Evolutionary conservation across 2,113 vertebrate species (phyloP).

Genomic region (Columba janthina): DNA sequence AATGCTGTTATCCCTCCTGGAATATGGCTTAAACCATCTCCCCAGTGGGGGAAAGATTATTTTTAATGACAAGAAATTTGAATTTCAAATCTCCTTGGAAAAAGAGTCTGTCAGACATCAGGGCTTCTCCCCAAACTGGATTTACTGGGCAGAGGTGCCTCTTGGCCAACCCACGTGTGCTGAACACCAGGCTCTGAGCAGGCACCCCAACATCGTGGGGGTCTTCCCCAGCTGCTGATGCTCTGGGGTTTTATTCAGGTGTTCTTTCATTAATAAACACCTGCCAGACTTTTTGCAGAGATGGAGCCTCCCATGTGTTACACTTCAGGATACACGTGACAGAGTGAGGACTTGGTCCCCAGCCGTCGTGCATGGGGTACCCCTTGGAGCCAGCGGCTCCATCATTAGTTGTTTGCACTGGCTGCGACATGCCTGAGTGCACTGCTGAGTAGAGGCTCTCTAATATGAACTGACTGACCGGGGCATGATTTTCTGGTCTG

Average conservation of each 20-base stretch:
- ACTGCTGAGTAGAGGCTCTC: neutral
- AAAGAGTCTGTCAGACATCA: neutral
- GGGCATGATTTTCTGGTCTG: neutral
- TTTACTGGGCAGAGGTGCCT: neutral
- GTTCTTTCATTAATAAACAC: neutral
- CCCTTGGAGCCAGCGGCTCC: neutral
- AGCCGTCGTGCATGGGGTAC: neutral
- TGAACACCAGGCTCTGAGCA: neutral
- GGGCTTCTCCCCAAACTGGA: neutral
- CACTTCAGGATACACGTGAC: neutral
- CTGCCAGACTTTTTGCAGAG: neutral
- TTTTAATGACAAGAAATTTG: conserved; percentile 12
- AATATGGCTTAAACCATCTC: conserved; percentile 11
- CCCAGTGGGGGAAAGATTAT: neutral
- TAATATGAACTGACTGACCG: neutral
- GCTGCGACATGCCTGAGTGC: neutral
- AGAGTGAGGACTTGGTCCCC: neutral
- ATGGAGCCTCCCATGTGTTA: neutral
- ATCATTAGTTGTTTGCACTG: neutral
- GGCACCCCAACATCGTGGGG: accelerated
- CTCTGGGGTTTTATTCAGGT: neutral
- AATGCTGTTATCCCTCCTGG: neutral
- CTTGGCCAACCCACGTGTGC: neutral
- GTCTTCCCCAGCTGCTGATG: neutral
- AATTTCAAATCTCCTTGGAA: conserved; percentile 1